Evolutionary conservation across 2,113 vertebrate species (phyloP).

Genomic region (Grammomys surdaster): DNA sequence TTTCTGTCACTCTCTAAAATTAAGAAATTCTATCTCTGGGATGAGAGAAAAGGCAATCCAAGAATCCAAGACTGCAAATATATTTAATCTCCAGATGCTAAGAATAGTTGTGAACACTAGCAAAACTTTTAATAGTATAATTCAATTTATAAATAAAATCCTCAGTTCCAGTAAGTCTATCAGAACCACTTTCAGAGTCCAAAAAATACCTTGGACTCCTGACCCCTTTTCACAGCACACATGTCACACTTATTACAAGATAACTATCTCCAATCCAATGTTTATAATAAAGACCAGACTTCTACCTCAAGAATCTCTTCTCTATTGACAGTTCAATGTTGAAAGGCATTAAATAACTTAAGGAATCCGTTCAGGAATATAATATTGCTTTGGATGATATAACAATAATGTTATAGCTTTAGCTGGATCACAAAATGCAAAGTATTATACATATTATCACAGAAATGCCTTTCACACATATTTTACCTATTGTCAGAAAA

Average conservation of each 20-base stretch:
- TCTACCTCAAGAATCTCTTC: conserved; percentile 26
- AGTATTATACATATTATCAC: not conserved
- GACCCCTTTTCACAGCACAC: not conserved
- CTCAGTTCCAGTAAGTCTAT: conserved; percentile 21
- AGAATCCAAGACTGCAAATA: not conserved
- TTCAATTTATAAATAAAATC: conserved; percentile 46
- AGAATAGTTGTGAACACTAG: conserved; percentile 2
- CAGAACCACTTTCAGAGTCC: not conserved
- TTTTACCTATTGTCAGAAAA: conserved; percentile 61
- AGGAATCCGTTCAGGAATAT: not conserved
- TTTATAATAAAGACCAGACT: conserved; percentile 49
- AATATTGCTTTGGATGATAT: not conserved
- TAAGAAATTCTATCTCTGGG: not conserved
- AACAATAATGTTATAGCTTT: not conserved
- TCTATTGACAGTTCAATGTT: conserved; percentile 29
- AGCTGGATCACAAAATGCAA: conserved; percentile 22
- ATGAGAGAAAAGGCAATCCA: conserved; percentile 20
- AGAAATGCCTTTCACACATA: conserved; percentile 6
- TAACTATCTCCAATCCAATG: not conserved
- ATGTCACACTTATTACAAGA: conserved; percentile 21
- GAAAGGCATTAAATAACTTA: conserved; percentile 35
- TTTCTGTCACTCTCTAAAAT: conserved; percentile 22
- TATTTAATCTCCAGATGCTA: conserved; percentile 36
- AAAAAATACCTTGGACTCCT: not conserved
- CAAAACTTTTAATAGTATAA: conserved; percentile 37